A percentile compares a stretch with the other conserved stretches of the same genome.
phyloP scores from a whole-genome alignment of 2,113 vertebrate genomes.

The Actinemys pallida region DNA sequence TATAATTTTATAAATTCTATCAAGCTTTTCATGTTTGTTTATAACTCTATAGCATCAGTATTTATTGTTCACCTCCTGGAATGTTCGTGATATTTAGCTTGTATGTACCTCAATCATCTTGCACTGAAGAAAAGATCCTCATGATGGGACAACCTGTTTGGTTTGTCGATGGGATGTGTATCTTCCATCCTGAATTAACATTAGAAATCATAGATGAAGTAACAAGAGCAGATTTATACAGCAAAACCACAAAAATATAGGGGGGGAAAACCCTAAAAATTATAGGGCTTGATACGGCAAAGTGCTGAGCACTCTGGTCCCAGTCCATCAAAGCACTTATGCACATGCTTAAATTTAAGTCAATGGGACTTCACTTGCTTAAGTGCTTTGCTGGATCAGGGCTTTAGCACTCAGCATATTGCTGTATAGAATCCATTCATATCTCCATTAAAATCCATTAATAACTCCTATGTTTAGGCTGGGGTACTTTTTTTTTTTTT shows the following conservation, averaged over 20 bases:
- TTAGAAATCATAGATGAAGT: slow-evolving; percentile 40
- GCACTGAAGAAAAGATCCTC: slow-evolving; percentile 23
- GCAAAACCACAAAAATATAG: not conserved
- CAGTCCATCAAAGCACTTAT: not conserved
- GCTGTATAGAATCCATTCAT: not conserved
- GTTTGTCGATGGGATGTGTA: slow-evolving; percentile 64
- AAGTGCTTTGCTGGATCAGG: not conserved
- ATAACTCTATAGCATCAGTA: slow-evolving; percentile 49
- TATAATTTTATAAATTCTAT: slow-evolving; percentile 24
- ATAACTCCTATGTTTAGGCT: not conserved
- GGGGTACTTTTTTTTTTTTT: not conserved
- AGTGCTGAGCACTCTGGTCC: not conserved
- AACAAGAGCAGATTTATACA: not conserved
- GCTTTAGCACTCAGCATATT: not conserved
- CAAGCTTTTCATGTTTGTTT: slow-evolving; percentile 51
- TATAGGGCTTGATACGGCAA: not conserved
- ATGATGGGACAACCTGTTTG: slow-evolving; percentile 54
- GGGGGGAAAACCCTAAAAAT: not conserved
- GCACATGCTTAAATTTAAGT: not conserved
- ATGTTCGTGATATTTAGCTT: slow-evolving; percentile 17
- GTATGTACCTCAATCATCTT: slow-evolving; percentile 37
- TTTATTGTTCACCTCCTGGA: slow-evolving; percentile 35
- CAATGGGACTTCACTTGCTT: not conserved
- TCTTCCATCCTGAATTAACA: slow-evolving; percentile 19
- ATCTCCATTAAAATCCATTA: not conserved